phyloP scores from a whole-genome alignment of 1,140 invertebrate genomes.

The Aphidius gifuensis region DNA sequence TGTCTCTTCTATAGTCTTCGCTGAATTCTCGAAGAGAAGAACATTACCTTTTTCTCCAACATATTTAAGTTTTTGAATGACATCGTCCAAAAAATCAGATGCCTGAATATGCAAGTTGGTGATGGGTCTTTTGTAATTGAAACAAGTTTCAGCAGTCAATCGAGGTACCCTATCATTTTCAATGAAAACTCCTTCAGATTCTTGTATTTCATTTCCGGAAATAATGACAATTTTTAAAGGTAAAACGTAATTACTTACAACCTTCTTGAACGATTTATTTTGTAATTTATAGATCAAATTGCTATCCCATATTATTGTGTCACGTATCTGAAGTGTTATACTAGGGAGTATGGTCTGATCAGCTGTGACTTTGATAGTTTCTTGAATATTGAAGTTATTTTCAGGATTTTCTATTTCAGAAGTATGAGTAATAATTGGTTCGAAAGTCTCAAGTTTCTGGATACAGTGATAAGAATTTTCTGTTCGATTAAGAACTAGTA shows the following conservation, averaged over 20 bases:
- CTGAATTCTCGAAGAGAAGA: constrained; percentile 56
- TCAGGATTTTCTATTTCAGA: constrained; percentile 63
- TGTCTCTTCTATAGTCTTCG: constrained; percentile 59
- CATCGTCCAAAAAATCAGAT: constrained; percentile 54
- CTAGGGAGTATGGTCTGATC: constrained; percentile 59
- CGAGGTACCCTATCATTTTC: constrained; percentile 47
- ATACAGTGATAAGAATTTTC: constrained; percentile 55
- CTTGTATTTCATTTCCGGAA: constrained; percentile 56
- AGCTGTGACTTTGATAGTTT: constrained; percentile 54
- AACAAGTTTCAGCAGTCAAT: constrained; percentile 52
- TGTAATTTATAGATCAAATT: constrained; percentile 55
- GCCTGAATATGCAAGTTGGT: constrained; percentile 57
- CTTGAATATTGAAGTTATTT: constrained; percentile 48
- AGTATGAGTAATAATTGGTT: constrained; percentile 60
- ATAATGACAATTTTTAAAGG: constrained; percentile 58
- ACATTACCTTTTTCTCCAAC: constrained; percentile 54
- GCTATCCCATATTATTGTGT: constrained; percentile 60
- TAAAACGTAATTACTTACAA: constrained; percentile 53
- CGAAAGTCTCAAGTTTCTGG: constrained; percentile 58
- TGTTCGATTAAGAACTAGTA: constrained; percentile 52
- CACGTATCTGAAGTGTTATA: constrained; percentile 59
- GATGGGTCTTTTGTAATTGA: constrained; percentile 58
- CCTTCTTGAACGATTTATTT: constrained; percentile 51
- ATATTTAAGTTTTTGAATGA: constrained; percentile 56
- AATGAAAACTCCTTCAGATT: constrained; percentile 58